Evolutionary conservation across 2,797 vertebrate genomes (phyloP).

Genomic region (Bradypodion ventrale): DNA sequence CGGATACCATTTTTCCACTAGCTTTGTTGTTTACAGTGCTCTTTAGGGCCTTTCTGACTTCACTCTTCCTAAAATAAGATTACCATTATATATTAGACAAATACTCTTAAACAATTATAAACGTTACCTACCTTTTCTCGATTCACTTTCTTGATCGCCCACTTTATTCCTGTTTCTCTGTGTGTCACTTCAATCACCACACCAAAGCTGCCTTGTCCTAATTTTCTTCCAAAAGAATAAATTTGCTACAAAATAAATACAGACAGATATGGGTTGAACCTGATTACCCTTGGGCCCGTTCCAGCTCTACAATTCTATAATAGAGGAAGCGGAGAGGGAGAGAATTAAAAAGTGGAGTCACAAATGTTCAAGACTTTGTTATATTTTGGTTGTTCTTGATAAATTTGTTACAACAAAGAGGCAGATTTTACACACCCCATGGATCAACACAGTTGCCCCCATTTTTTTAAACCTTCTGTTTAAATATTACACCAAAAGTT

Average conservation of each 20-base stretch:
- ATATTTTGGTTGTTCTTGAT: neutral
- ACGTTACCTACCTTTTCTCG: constrained; percentile 78
- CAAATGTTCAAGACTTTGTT: neutral
- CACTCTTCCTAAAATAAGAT: constrained; percentile 8
- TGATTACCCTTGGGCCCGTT: no score
- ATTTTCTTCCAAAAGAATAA: constrained; percentile 82
- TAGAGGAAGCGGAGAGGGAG: neutral
- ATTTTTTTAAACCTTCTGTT: neutral
- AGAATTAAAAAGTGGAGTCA: neutral
- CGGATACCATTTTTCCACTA: no score
- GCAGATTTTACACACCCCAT: neutral
- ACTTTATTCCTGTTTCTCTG: constrained; percentile 79
- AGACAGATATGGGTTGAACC: no score
- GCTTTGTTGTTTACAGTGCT: no score
- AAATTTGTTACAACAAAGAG: neutral
- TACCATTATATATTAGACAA: neutral
- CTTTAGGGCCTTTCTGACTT: no score
- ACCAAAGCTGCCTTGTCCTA: constrained; percentile 87
- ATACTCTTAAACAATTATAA: constrained; percentile 6
- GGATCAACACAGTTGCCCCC: no score
- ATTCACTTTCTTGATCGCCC: constrained; percentile 86
- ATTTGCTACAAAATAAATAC: constrained; percentile 74
- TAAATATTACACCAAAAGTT: neutral
- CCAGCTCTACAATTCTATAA: no score
- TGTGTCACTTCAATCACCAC: constrained; percentile 85